phyloP scores from a whole-genome alignment of 2,888 invertebrate species.

The Brenthis hecate region DNA sequence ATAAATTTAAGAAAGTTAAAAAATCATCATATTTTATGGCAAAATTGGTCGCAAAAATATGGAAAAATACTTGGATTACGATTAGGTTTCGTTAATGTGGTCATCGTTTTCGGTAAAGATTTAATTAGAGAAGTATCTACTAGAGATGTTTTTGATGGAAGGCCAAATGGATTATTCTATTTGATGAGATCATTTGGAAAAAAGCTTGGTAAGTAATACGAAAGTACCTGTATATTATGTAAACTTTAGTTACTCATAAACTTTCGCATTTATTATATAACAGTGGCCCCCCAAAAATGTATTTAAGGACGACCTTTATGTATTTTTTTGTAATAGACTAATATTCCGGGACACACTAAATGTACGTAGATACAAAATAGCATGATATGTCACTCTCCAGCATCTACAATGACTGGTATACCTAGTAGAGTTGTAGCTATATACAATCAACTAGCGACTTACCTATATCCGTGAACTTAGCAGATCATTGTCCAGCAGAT shows the following conservation, averaged over 20 bases:
- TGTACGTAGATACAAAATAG: too few species aligned
- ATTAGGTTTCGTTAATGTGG: constrained; percentile 83
- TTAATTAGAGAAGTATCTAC: constrained; percentile 84
- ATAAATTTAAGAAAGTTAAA: constrained; percentile 55
- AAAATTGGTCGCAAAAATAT: constrained; percentile 80
- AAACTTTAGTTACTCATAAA: too few species aligned
- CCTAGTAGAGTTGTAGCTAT: background rate
- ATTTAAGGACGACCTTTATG: too few species aligned
- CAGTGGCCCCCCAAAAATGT: too few species aligned
- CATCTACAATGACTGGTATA: background rate
- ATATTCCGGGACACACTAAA: too few species aligned
- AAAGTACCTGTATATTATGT: too few species aligned
- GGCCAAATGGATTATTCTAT: constrained; percentile 88
- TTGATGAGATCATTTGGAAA: constrained; percentile 86
- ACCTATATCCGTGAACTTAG: too few species aligned
- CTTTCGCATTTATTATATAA: too few species aligned
- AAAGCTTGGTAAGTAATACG: constrained; percentile 81
- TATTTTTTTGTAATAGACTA: too few species aligned
- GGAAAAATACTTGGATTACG: constrained; percentile 86
- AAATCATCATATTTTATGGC: constrained; percentile 83
- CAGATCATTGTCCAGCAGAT: too few species aligned
- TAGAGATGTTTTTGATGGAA: constrained; percentile 86
- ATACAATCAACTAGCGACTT: background rate
- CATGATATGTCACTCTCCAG: too few species aligned
- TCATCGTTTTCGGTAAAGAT: constrained; percentile 84